Evolutionary conservation across 2,797 vertebrate genomes (phyloP).

Genomic region (Spea hammondii): DNA sequence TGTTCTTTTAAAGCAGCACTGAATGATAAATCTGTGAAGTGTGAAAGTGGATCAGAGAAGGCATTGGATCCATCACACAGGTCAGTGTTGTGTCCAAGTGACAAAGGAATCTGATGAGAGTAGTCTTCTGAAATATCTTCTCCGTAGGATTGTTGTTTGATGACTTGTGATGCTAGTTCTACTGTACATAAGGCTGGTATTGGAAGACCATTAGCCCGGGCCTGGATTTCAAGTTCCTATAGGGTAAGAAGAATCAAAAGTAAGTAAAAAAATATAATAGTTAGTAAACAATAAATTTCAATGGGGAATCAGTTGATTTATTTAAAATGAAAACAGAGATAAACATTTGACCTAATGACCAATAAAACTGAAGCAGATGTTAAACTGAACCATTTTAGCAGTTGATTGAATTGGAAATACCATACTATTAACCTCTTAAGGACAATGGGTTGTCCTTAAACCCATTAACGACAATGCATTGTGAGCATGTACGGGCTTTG

Average conservation of each 20-base stretch:
- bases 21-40: constrained; percentile 96
- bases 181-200: constrained; percentile 73
- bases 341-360: too few relatives aligned
- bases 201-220: constrained; percentile 87
- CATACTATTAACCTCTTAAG: too few relatives aligned
- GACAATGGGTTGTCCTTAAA: too few relatives aligned
- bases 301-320: neutral
- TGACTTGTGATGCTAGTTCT: constrained; percentile 79
- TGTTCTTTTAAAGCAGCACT: constrained; percentile 92
- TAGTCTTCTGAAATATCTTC: constrained; percentile 82
- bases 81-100: constrained; percentile 67
- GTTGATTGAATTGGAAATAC: too few relatives aligned
- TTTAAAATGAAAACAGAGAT: neutral
- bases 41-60: constrained; percentile 94
- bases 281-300: too few relatives aligned
- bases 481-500: too few relatives aligned
- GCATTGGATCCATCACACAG: constrained; percentile 73
- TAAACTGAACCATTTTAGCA: too few relatives aligned
- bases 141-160: constrained; percentile 80
- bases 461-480: too few relatives aligned
- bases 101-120: constrained; percentile 72
- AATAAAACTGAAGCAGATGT: too few relatives aligned
- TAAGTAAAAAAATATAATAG: neutral
- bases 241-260: constrained; percentile 24
- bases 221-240: constrained; percentile 97